These are phyloP conservation scores for Lamellibrachia columna DNA, from an alignment of 2,888 invertebrate species.

Conservation along the genomic window DNA sequence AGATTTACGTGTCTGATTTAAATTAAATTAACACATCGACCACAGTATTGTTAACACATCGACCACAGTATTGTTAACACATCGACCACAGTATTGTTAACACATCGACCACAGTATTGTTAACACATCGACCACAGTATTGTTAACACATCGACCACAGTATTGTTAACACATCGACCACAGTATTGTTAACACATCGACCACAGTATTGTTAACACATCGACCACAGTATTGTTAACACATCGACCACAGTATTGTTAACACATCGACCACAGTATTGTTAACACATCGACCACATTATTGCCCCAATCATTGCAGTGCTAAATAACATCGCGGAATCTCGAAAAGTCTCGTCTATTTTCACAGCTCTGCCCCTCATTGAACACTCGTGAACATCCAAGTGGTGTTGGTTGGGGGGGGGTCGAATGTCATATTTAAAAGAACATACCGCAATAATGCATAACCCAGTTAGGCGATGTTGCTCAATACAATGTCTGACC, in stretches of 20 bases:
- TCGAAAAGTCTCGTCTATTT: too few relatives aligned
- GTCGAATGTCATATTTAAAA: too few relatives aligned
- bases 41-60: neutral
- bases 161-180: neutral
- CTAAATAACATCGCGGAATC: too few relatives aligned
- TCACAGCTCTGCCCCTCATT: too few relatives aligned
- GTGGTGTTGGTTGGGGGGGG: too few relatives aligned
- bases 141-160: neutral
- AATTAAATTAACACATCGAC: neutral
- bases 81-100: neutral
- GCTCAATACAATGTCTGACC: neutral
- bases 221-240: neutral
- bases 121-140: neutral
- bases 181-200: neutral
- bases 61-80: neutral
- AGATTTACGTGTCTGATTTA: neutral
- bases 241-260: neutral
- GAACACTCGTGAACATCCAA: too few relatives aligned
- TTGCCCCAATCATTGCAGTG: too few relatives aligned
- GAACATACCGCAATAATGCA: too few relatives aligned
- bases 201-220: neutral
- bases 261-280: neutral
- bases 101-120: neutral
- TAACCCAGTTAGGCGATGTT: too few relatives aligned
- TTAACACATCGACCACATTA: neutral